Percentiles rank a stretch among this genome's conserved stretches.
These are phyloP conservation scores for Pagrus major DNA, from an alignment of 2,113 vertebrate species.

Conservation along the genomic window DNA sequence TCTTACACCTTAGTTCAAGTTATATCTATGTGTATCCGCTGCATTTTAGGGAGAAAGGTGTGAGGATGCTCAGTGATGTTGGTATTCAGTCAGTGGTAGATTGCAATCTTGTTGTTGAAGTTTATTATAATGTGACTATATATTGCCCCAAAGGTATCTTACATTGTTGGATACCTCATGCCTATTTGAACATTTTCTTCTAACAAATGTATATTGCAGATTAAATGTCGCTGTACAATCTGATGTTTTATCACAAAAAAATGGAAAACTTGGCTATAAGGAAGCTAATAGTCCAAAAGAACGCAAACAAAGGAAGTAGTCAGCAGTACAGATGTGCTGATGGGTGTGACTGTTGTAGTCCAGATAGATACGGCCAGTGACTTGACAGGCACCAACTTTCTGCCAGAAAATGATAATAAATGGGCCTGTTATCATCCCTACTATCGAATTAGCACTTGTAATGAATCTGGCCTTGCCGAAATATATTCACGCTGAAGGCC, in stretches of 20 bases:
- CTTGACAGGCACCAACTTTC: not conserved
- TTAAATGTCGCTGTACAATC: not conserved
- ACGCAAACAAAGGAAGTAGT: not conserved
- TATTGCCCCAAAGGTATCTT: not conserved
- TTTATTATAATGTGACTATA: not conserved
- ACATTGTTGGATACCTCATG: not conserved
- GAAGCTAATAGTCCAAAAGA: not conserved
- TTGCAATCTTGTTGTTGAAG: not conserved
- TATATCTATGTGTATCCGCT: not conserved
- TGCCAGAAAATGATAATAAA: constrained; percentile 10
- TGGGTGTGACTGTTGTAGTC: not conserved
- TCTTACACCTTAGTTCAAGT: not conserved
- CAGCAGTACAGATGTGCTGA: not conserved
- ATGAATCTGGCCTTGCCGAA: constrained; percentile 10
- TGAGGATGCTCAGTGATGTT: no score
- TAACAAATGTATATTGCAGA: not conserved
- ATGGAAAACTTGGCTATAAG: not conserved
- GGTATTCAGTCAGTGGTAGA: not conserved
- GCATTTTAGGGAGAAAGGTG: not conserved
- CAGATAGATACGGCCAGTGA: not conserved
- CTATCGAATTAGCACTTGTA: not conserved
- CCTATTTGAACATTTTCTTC: no score
- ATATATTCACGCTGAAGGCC: constrained; percentile 8
- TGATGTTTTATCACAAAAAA: not conserved
- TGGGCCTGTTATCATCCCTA: not conserved